Percentiles rank a stretch among this genome's conserved stretches.
These are phyloP conservation scores for Papilio elwesi DNA, from an alignment of 2,888 invertebrate genomes.

Conservation along the genomic window DNA sequence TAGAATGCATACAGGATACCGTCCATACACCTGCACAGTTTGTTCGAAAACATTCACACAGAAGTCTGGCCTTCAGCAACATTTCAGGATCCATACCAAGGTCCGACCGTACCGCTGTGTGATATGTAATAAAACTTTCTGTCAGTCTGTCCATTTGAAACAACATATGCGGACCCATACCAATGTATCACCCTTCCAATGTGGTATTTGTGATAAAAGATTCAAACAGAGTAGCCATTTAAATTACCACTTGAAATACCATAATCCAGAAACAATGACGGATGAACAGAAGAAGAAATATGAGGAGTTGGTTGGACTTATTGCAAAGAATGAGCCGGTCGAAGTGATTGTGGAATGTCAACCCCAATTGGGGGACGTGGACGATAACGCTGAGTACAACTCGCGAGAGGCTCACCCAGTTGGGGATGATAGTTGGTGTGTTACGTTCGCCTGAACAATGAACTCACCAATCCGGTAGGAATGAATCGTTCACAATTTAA, in stretches of 20 bases:
- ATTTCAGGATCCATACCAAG: conserved; percentile 73
- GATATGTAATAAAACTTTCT: conserved; percentile 71
- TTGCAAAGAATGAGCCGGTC: conserved; percentile 43
- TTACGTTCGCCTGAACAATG: background rate
- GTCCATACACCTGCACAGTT: conserved; percentile 70
- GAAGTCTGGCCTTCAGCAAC: conserved; percentile 77
- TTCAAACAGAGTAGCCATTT: conserved; percentile 77
- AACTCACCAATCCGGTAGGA: no score
- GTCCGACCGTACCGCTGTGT: conserved; percentile 74
- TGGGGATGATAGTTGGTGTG: background rate
- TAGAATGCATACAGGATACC: conserved; percentile 71
- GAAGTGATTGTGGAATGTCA: conserved; percentile 30
- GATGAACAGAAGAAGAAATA: conserved; percentile 63
- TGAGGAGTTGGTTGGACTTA: conserved; percentile 54
- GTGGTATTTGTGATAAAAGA: conserved; percentile 67
- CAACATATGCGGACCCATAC: conserved; percentile 80
- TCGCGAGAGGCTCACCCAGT: no score
- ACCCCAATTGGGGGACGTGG: background rate
- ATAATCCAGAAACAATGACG: conserved; percentile 61
- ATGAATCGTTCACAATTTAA: no score
- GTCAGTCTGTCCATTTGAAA: conserved; percentile 70
- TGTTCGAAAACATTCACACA: conserved; percentile 77
- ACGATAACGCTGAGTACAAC: background rate
- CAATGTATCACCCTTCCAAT: conserved; percentile 74
- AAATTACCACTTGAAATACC: conserved; percentile 74